Evolutionary conservation across 2,797 vertebrate genomes (phyloP).

Genomic region (Pempheris klunzingeri): DNA sequence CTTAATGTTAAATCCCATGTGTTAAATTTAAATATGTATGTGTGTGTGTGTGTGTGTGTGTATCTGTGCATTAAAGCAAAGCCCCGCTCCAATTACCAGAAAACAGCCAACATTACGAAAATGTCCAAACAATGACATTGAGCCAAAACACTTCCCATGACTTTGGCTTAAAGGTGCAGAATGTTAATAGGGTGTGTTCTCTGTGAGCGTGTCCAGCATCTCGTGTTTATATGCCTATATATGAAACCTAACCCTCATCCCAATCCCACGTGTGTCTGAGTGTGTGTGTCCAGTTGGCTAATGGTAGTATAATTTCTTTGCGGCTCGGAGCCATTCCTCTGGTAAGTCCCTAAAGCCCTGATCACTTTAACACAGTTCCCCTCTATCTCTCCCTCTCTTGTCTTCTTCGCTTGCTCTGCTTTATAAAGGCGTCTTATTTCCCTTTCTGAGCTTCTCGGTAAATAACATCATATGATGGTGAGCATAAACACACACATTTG

Average conservation of each 20-base stretch:
- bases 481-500: constrained; percentile 60
- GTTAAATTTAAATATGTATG: constrained; percentile 42
- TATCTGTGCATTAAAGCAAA: constrained; percentile 23
- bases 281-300: constrained; percentile 84
- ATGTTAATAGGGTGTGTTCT: constrained; percentile 68
- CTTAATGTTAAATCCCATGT: constrained; percentile 45
- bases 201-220: constrained; percentile 62
- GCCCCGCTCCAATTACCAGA: constrained; percentile 50
- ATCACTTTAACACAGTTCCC: constrained; percentile 86
- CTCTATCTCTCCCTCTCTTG: constrained; percentile 61
- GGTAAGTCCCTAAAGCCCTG: constrained; percentile 82
- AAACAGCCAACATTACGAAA: constrained; percentile 59
- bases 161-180: constrained; percentile 65
- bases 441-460: constrained; percentile 39
- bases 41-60: constrained; percentile 19
- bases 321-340: constrained; percentile 74
- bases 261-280: constrained; percentile 76
- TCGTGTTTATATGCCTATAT: constrained; percentile 64
- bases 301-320: constrained; percentile 83
- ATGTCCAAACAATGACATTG: constrained; percentile 59
- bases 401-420: constrained; percentile 40
- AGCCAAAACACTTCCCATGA: constrained; percentile 75
- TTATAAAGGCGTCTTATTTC: constrained; percentile 55
- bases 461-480: constrained; percentile 48
- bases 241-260: constrained; percentile 77